phyloP scores from a whole-genome alignment of 2,888 invertebrate genomes.

The Julus scanicus region DNA sequence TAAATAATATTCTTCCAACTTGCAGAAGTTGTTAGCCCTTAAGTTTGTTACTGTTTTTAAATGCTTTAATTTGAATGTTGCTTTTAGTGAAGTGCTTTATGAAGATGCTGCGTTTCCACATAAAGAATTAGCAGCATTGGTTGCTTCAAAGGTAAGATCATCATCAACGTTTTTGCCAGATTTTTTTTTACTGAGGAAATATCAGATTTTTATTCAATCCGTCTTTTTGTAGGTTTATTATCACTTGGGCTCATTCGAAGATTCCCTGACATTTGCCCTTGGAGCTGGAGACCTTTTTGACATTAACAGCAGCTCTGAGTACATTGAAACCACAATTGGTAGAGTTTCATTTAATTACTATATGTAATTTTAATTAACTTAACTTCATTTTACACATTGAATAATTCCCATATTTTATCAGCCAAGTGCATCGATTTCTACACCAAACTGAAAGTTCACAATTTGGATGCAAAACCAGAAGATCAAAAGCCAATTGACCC shows the following conservation, averaged over 20 bases:
- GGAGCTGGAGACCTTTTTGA: conserved; percentile 96
- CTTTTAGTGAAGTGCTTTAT: conserved; percentile 85
- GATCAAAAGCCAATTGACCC: conserved; percentile 66
- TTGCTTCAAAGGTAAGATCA: conserved; percentile 86
- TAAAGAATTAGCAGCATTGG: conserved; percentile 92
- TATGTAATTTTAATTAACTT: not conserved
- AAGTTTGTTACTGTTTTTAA: not conserved
- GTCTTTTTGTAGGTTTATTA: conserved; percentile 78
- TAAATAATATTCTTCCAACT: too few species aligned
- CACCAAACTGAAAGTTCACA: conserved; percentile 81
- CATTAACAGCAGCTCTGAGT: conserved; percentile 92
- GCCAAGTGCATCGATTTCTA: conserved; percentile 98
- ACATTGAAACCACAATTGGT: conserved; percentile 94
- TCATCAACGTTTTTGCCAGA: conserved; percentile 27
- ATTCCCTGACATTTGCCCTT: conserved; percentile 95
- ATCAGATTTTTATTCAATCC: conserved; percentile 21
- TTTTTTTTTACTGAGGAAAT: not conserved
- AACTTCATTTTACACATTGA: not conserved
- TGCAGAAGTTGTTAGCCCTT: too few species aligned
- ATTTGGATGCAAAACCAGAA: conserved; percentile 76
- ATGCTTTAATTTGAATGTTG: not conserved
- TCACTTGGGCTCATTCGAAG: conserved; percentile 96
- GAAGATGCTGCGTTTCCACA: conserved; percentile 89
- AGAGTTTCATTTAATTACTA: not conserved
- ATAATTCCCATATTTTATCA: conserved; percentile 64